Evolutionary conservation across 2,888 invertebrate genomes (phyloP), one percentile per base, ranked within the genome.

Genomic region (Aplocera efformata): DNA sequence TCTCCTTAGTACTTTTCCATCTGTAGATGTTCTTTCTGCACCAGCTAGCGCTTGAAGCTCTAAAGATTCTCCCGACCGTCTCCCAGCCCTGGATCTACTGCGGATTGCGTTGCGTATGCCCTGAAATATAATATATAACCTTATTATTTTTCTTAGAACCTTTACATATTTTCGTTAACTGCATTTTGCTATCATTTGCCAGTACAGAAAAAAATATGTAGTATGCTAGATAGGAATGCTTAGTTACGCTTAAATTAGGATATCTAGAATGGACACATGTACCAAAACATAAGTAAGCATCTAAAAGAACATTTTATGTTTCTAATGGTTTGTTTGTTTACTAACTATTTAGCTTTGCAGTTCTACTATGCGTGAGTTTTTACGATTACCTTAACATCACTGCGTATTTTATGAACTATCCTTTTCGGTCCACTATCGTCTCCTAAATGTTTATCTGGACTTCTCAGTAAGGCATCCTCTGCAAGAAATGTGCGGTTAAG

Each of bases 361-460:
- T 9, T 22, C n/a, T 21, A 11, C 13, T 7, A 23, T 23, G 5
- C n/a, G 17, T 32, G n/a, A n/a, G n/a, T 45, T 35, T 26, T 3
- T 17, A 17, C 5, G 23, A 58, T 62, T 79, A 90, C 91, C 82
- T 95, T 96, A 1, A 96, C 96, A 77, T 96, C 96, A 62, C 93
- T 94, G 51, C 93, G 92, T 32, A 96, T 86, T 76, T 95, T 95
- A 62, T 95, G 94, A 7, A 96, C 96, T 53, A 96, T 93, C 54
- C 93, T 89, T 72, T 93, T 94, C 7, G 94, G 90, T 24, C 91
- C 89, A 67, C 91, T 92, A 57, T 92, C 92, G 53, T 91, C 91
- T 13, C 88, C 90, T n/a, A 86, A 63, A 44, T 63, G 33, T 58
- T 82, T 85, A 13, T 84, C 85, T 20, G 84, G 83, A 56, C 79